A percentile compares a stretch with the other conserved stretches of the same genome.
Evolutionary conservation across 2,888 invertebrate species (phyloP).

Genomic region (Ectropis crepuscularia): DNA sequence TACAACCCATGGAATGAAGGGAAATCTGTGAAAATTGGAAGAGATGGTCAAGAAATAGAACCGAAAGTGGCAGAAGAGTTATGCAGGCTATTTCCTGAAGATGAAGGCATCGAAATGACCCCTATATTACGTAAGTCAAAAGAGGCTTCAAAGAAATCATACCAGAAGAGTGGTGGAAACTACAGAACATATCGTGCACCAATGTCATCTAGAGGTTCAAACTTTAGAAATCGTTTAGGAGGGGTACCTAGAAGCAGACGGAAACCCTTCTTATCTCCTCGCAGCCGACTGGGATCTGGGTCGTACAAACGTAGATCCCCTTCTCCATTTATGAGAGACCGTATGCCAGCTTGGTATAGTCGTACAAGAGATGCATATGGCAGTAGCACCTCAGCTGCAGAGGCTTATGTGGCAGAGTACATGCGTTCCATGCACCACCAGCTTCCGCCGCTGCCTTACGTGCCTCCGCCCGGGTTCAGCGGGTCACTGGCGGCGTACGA

Average conservation of each 20-base stretch:
- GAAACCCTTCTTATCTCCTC: slow-evolving; percentile 87
- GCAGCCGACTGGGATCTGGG: slow-evolving; percentile 85
- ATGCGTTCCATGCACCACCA: slow-evolving; percentile 95
- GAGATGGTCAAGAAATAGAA: slow-evolving; percentile 99
- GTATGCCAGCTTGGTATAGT: slow-evolving; percentile 87
- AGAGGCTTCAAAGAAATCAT: slow-evolving; percentile 89
- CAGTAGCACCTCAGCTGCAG: slow-evolving; percentile 85
- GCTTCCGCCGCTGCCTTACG: slow-evolving; percentile 93
- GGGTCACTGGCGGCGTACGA: slow-evolving; percentile 84
- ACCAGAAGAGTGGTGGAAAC: slow-evolving; percentile 81
- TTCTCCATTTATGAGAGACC: slow-evolving; percentile 85
- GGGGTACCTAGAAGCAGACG: slow-evolving; percentile 82
- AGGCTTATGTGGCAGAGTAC: slow-evolving; percentile 94
- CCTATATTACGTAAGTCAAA: slow-evolving; percentile 94
- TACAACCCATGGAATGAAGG: slow-evolving; percentile 99
- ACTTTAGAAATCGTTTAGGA: slow-evolving; percentile 81
- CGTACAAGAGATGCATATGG: slow-evolving; percentile 76
- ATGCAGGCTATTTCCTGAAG: slow-evolving; percentile 96
- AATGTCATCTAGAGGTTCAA: slow-evolving; percentile 71
- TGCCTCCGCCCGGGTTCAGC: slow-evolving; percentile 85
- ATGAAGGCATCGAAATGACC: slow-evolving; percentile 95
- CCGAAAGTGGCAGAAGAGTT: slow-evolving; percentile 97
- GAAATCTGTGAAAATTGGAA: slow-evolving; percentile 99
- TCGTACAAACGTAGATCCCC: slow-evolving; percentile 84
- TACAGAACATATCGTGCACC: slow-evolving; percentile 79